Percentiles rank a stretch among this genome's conserved stretches.
Evolutionary conservation across 2,113 vertebrate species (phyloP).

Genomic region (Epinephelus fuscoguttatus): DNA sequence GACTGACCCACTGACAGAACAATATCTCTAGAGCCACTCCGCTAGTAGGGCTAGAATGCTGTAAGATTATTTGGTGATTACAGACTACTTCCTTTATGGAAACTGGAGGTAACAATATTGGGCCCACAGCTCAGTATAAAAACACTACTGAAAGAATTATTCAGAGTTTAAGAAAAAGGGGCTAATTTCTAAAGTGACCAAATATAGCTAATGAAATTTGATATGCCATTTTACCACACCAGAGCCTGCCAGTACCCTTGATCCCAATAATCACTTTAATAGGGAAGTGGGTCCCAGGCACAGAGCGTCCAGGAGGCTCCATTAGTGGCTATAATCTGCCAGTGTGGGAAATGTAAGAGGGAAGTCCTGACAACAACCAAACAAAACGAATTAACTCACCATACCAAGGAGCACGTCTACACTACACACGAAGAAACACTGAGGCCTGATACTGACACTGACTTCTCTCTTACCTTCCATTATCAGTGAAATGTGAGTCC

Average conservation of each 20-base stretch:
- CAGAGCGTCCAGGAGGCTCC: slow-evolving; percentile 31
- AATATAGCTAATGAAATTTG: slow-evolving; percentile 31
- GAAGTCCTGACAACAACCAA: slow-evolving; percentile 45
- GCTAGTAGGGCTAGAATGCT: not conserved
- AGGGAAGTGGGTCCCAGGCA: slow-evolving; percentile 32
- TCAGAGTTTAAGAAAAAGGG: not conserved
- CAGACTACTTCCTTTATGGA: not conserved
- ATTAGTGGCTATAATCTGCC: slow-evolving; percentile 39
- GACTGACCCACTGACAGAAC: not conserved
- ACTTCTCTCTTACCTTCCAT: slow-evolving; percentile 12
- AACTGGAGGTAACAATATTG: not conserved
- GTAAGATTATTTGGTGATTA: not conserved
- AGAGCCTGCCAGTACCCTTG: slow-evolving; percentile 19
- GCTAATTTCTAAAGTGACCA: slow-evolving; percentile 9
- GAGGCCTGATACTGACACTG: not conserved
- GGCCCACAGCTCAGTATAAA: not conserved
- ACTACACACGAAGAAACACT: not conserved
- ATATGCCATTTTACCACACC: slow-evolving; percentile 12
- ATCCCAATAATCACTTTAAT: slow-evolving; percentile 42
- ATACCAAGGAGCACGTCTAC: not conserved
- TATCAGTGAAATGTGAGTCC: slow-evolving; percentile 10
- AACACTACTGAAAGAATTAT: not conserved
- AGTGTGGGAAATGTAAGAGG: slow-evolving; percentile 39
- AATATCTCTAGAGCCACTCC: not conserved
- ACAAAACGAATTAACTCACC: slow-evolving; percentile 31